phyloP scores from a whole-genome alignment of 2,888 invertebrate genomes.

The Acholoe squamosa region DNA sequence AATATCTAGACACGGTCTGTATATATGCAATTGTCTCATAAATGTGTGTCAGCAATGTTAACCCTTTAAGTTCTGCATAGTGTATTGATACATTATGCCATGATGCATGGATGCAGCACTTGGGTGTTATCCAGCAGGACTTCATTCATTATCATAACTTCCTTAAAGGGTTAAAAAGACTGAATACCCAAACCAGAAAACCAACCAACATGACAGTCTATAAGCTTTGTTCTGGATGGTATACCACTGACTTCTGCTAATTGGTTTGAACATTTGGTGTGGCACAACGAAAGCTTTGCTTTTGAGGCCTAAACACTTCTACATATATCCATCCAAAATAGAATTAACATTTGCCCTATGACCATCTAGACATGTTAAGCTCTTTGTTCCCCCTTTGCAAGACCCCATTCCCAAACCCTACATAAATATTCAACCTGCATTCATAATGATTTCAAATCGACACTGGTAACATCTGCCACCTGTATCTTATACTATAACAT shows the following conservation, averaged over 20 bases:
- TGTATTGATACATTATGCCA: too few relatives aligned
- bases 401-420: neutral
- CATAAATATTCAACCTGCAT: slow-evolving; percentile 10
- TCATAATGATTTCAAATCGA: neutral
- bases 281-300: slow-evolving; percentile 45
- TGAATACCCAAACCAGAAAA: neutral
- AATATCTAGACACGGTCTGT: neutral
- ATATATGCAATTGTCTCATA: neutral
- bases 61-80: too few relatives aligned
- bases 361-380: slow-evolving; percentile 31
- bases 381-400: neutral
- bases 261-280: slow-evolving; percentile 49
- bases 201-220: slow-evolving; percentile 37
- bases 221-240: slow-evolving; percentile 10
- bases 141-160: too few relatives aligned
- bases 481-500: neutral
- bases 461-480: neutral
- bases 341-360: slow-evolving; percentile 11
- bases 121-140: too few relatives aligned
- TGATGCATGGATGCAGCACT: too few relatives aligned
- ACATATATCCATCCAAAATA: neutral
- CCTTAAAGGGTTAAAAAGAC: too few relatives aligned
- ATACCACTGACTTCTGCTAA: slow-evolving; percentile 38
- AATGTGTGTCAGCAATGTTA: neutral
- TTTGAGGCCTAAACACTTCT: slow-evolving; percentile 8